Evolutionary conservation across 2,797 vertebrate species (phyloP).

Genomic region (Tympanoctomys barrerae): DNA sequence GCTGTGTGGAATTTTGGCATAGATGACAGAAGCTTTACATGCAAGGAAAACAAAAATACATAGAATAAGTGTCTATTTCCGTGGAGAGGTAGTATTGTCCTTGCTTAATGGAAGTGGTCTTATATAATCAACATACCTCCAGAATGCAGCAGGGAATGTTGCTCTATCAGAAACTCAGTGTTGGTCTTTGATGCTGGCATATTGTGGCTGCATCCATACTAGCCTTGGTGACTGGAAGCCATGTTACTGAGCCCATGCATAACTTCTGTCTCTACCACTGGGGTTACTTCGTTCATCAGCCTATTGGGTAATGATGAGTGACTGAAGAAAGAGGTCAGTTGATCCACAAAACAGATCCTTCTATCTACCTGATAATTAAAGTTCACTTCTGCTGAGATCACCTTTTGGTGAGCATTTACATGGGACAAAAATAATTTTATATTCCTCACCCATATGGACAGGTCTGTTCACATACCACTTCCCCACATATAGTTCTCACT

Average conservation of each 20-base stretch:
- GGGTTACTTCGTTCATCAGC: not conserved
- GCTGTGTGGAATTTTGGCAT: not conserved
- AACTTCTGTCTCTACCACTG: not conserved
- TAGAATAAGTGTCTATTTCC: not conserved
- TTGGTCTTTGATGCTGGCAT: not conserved
- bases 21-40: not conserved
- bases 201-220: not conserved
- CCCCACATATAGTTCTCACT: not conserved
- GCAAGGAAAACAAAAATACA: not conserved
- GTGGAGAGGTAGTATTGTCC: not conserved
- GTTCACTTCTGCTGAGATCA: not conserved
- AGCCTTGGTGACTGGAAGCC: not conserved
- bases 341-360: not conserved
- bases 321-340: not conserved
- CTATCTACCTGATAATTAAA: not conserved
- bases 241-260: not conserved
- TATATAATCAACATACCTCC: not conserved
- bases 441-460: not conserved
- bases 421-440: not conserved
- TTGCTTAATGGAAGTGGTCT: not conserved
- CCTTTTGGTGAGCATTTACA: not conserved
- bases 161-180: not conserved
- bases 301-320: not conserved
- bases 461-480: not conserved
- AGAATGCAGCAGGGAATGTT: not conserved